A percentile compares a stretch with the other conserved stretches of the same genome.
Conservation (phyloP, 2,888 invertebrate species). For the Drosophila aldrichi region DNA sequence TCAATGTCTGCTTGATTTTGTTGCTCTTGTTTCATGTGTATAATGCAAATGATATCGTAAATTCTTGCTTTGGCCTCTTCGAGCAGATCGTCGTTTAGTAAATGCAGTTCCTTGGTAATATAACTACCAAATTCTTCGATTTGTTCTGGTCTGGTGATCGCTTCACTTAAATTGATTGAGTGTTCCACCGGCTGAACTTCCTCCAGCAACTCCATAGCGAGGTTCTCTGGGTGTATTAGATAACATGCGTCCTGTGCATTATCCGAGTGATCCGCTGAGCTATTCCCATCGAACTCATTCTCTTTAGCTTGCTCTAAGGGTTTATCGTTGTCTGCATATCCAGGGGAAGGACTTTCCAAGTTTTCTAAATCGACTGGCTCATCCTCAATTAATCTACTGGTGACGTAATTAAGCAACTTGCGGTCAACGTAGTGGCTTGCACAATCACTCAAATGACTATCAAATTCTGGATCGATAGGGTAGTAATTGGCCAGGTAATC, state of each 20-base stretch:
- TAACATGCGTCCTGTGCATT: background rate
- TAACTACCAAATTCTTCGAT: conserved; percentile 50
- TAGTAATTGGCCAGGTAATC: too few species aligned
- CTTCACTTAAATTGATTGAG: background rate
- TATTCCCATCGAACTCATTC: background rate
- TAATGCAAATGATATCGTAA: conserved; percentile 46
- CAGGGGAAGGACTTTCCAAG: background rate
- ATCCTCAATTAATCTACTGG: too few species aligned
- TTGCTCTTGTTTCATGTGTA: conserved; percentile 51
- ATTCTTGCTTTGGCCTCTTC: conserved; percentile 53
- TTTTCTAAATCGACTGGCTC: background rate
- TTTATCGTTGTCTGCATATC: background rate
- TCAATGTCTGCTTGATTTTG: conserved; percentile 4
- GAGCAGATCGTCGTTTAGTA: conserved; percentile 45
- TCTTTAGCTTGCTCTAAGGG: background rate
- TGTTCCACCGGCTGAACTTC: background rate
- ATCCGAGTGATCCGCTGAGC: background rate
- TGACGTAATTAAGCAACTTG: too few species aligned
- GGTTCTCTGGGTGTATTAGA: background rate
- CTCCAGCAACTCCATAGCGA: conserved; percentile 1
- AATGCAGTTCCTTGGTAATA: conserved; percentile 48
- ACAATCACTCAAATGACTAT: too few species aligned
- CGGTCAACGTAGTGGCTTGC: too few species aligned
- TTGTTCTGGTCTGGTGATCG: conserved; percentile 7
- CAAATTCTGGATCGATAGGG: too few species aligned